Base-by-base conservation (phyloP, 2,888 invertebrate species). In the Sipha maydis region DNA sequence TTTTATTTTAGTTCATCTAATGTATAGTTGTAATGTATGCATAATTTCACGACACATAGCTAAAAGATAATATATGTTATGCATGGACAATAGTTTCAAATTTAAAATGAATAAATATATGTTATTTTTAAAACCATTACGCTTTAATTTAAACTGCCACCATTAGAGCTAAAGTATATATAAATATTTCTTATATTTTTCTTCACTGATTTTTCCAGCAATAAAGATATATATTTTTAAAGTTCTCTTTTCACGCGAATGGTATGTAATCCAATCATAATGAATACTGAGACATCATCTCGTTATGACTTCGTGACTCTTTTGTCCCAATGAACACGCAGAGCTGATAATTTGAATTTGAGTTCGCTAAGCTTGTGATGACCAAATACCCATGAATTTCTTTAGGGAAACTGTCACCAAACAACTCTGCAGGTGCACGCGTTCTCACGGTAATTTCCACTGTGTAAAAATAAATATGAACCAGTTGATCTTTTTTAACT, bases 361-460 rank as follows among this genome's bases (percentile, higher is more conserved):
- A 67, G 38, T 67, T 80, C n/a, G 38, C 21, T 80, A 80, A 80
- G 80, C 56, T n/a, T 80, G n/a, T 38, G 80, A 80, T 38, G 61
- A n/a, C 69, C 83, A 83, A 71, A 83, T 71, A 71, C 67, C 83
- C 83, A 69, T 69, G 25, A 71, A 41, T 71, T 71, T 14, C 71
- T 11, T 11, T 38, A 28, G 28, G 48, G 25, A 83, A 69, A 83
- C 48, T 83, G 41, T 83, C 71, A 38, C 61, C 25, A 48, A 73
- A 73, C 34, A 31, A 73, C 28, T 31, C 48, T 31, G 41, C 83
- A 83, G 69, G 14, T 21, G 67, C 5, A 48, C 28, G 31, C 9
- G 25, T 83, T 83, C 83, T 83, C 69, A 71, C 71, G 28, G 25
- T 48, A 41, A 25, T 31, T 71, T 48, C 38, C 28, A 71, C 31